phyloP scores from a whole-genome alignment of 2,113 vertebrate genomes.

The Oryzias curvinotus region DNA sequence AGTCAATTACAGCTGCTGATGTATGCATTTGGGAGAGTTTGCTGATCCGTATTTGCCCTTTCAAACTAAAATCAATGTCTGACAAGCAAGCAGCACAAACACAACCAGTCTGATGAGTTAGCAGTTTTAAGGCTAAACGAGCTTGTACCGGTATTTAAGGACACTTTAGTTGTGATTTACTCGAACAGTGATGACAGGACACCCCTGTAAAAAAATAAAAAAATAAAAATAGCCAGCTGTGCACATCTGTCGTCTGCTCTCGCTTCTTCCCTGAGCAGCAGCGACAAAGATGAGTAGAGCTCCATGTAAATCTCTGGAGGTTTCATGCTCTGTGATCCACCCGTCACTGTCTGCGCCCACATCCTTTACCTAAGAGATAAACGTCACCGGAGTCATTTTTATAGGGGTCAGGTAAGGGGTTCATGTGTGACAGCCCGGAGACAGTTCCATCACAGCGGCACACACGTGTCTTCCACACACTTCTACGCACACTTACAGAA shows the following conservation, averaged over 20 bases:
- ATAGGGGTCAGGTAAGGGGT: slow-evolving; percentile 66
- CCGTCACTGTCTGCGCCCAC: slow-evolving; percentile 33
- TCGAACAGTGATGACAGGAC: slow-evolving; percentile 9
- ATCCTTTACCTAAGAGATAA: slow-evolving; percentile 65
- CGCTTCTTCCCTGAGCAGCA: slow-evolving; percentile 6
- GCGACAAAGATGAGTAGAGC: slow-evolving; percentile 1
- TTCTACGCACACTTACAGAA: slow-evolving; percentile 30
- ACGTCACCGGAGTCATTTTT: slow-evolving; percentile 60
- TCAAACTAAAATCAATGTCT: slow-evolving; percentile 36
- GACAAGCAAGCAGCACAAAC: slow-evolving; percentile 31
- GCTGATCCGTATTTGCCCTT: slow-evolving; percentile 9
- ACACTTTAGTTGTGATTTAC: slow-evolving; percentile 28
- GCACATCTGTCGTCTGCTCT: slow-evolving; percentile 18
- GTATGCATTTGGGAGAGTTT: neutral
- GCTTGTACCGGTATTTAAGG: slow-evolving; percentile 48
- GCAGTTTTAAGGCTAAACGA: slow-evolving; percentile 29
- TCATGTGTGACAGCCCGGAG: slow-evolving; percentile 58
- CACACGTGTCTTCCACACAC: slow-evolving; percentile 3
- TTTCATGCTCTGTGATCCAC: slow-evolving; percentile 45
- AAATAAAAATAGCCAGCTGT: slow-evolving; percentile 3
- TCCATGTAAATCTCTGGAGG: slow-evolving; percentile 44
- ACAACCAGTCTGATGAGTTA: slow-evolving; percentile 31
- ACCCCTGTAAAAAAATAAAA: neutral
- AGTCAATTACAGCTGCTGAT: slow-evolving; percentile 10
- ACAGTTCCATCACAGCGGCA: slow-evolving; percentile 43